These are phyloP conservation scores for Artemisiospiza belli DNA, from an alignment of 2,113 vertebrate species.

Conservation along the genomic window DNA sequence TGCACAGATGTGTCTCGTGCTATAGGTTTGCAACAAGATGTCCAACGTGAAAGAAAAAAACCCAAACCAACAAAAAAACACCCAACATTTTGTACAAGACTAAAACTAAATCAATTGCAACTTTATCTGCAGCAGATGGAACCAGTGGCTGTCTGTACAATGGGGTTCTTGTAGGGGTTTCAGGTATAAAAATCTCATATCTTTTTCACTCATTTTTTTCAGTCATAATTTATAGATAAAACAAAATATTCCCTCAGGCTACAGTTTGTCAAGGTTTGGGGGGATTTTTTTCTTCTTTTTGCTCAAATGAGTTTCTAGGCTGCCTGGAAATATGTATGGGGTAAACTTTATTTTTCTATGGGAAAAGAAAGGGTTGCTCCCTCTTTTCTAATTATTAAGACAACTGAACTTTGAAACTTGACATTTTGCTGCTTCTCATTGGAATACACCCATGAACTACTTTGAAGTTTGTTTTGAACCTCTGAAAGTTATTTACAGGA, in stretches of 20 bases:
- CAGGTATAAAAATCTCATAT: neutral
- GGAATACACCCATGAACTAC: neutral
- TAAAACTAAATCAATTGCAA: neutral
- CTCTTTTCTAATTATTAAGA: neutral
- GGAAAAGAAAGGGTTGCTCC: neutral
- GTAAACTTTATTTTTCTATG: neutral
- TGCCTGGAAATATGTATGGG: neutral
- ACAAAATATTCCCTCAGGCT: slow-evolving; percentile 24
- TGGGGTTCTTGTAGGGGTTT: neutral
- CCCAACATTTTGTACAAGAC: neutral
- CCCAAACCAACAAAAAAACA: neutral
- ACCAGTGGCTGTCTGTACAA: neutral
- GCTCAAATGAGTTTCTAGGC: neutral
- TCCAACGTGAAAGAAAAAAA: neutral
- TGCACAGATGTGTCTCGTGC: neutral
- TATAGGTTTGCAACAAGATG: neutral
- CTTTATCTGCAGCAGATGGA: neutral
- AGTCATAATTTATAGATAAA: slow-evolving; percentile 21
- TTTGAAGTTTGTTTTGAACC: slow-evolving; percentile 20
- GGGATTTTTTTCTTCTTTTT: neutral
- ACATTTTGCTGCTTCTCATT: neutral
- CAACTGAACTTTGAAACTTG: slow-evolving; percentile 13
- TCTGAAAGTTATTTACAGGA: slow-evolving; percentile 19
- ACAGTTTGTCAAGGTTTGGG: neutral
- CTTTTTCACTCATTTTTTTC: neutral